Base-by-base conservation (phyloP, 2,888 invertebrate genomes). In the Myathropa florea region DNA sequence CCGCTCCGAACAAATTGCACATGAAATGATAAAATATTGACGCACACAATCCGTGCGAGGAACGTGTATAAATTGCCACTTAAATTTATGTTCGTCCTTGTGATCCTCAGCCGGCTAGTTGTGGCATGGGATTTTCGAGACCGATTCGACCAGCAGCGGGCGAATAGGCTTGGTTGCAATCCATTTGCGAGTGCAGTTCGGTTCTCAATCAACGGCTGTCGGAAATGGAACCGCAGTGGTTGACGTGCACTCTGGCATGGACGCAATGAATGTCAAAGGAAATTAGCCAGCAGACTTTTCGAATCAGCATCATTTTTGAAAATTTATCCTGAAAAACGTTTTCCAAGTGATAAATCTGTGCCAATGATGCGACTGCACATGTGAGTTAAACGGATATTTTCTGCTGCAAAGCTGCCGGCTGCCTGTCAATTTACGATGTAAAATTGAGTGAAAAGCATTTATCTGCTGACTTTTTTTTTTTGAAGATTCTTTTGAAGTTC, bases 1-100 rank as follows among this genome's bases (percentile, higher is more conserved):
- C 46, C 23, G 53, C 75, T 65, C 57, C 75, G 86, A 86, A 71
- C 86, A 86, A 82, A 86, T 86, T 86, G 82, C 86, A 86, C 86
- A 86, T 86, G 82, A 86, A 86, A 82, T 86, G 78, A 83, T 86
- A 86, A 86, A 86, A 86, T 86, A 86, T 86, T 86, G 82, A 86
- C 82, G 86, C 75, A 75, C 71, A 73, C 78, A 57, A 70, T 71
- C 60, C 82, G 70, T 76, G 82, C 82, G 71, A 75, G 82, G 65
- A 86, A 83, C 82, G 86, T 86, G 78, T 82, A 86, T 86, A 82
- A 86, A 86, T 86, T 86, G 86, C 70, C 82, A 78, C 82, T 78
- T 78, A 79, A 82, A 86, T 82, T 86, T 82, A 86, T 86, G 82
- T 75, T 36, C 86, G 55, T 75, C 55, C 77, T 73, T 68, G 68